A percentile compares a stretch with the other conserved stretches of the same genome.
phyloP scores from a whole-genome alignment of 2,797 vertebrate genomes.

The Danio albolineatus region DNA sequence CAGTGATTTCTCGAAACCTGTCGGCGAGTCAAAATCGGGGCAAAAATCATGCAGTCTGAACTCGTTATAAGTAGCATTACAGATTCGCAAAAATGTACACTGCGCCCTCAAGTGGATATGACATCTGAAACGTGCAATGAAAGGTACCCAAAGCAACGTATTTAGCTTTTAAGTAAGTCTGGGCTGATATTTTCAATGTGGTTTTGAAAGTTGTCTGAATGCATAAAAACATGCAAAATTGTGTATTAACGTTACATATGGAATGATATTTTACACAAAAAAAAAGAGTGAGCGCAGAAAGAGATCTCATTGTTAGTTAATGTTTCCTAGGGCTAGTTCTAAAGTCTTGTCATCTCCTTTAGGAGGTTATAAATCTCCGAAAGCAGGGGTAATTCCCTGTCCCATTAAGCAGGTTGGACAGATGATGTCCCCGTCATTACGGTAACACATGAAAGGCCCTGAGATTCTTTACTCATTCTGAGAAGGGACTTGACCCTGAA shows the following conservation, averaged over 20 bases:
- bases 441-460: constrained; percentile 60
- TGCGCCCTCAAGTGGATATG: no score
- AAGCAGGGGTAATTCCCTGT: constrained; percentile 33
- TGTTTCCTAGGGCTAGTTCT: constrained; percentile 11
- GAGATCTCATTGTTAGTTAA: not conserved
- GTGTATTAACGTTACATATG: not conserved
- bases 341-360: constrained; percentile 53
- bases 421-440: constrained; percentile 62
- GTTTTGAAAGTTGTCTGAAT: not conserved
- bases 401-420: constrained; percentile 42
- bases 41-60: no score
- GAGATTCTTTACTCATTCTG: constrained; percentile 29
- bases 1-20: no score
- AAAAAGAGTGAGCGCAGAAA: not conserved
- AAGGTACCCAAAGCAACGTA: no score
- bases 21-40: no score
- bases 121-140: no score
- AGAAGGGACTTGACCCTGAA: constrained; percentile 38
- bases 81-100: no score
- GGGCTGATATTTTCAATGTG: not conserved
- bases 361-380: constrained; percentile 57
- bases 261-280: not conserved
- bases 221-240: not conserved
- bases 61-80: no score
- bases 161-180: no score